Evolutionary conservation across 64 coral and sea anemone species (phyloP).

Genomic region (Montipora capricornis): DNA sequence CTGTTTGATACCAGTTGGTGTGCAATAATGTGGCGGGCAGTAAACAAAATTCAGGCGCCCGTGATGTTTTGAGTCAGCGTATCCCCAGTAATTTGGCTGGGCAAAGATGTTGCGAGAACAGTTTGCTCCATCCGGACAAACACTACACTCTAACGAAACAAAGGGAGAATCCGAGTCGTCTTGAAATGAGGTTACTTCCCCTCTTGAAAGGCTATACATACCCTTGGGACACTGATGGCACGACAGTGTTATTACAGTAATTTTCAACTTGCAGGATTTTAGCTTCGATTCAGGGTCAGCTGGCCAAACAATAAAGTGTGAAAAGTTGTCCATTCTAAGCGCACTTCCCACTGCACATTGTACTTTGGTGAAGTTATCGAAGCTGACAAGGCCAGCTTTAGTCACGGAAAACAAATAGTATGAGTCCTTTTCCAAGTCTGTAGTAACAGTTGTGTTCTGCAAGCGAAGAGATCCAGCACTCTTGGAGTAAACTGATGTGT

Average conservation of each 20-base stretch:
- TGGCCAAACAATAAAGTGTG: conserved; percentile 13
- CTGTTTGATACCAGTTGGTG: neutral
- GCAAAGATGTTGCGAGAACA: conserved; percentile 61
- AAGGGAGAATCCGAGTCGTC: neutral
- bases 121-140: conserved; percentile 54
- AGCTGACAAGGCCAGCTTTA: conserved; percentile 26
- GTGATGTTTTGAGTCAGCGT: neutral
- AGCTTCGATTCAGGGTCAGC: neutral
- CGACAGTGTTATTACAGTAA: conserved; percentile 12
- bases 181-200: neutral
- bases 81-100: conserved; percentile 64
- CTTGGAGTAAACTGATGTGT: conserved; percentile 38
- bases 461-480: conserved; percentile 22
- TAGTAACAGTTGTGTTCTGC: neutral
- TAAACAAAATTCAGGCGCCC: conserved; percentile 31
- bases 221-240: conserved; percentile 18
- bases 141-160: neutral
- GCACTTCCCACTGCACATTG: conserved; percentile 50
- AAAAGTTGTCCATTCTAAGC: conserved; percentile 41
- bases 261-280: neutral
- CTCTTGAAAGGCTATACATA: conserved; percentile 56
- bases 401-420: conserved; percentile 9
- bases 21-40: conserved; percentile 66
- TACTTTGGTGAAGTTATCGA: conserved; percentile 39
- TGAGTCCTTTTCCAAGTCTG: conserved; percentile 18